phyloP scores from a whole-genome alignment of 2,113 vertebrate species.

The Halcyon senegalensis region DNA sequence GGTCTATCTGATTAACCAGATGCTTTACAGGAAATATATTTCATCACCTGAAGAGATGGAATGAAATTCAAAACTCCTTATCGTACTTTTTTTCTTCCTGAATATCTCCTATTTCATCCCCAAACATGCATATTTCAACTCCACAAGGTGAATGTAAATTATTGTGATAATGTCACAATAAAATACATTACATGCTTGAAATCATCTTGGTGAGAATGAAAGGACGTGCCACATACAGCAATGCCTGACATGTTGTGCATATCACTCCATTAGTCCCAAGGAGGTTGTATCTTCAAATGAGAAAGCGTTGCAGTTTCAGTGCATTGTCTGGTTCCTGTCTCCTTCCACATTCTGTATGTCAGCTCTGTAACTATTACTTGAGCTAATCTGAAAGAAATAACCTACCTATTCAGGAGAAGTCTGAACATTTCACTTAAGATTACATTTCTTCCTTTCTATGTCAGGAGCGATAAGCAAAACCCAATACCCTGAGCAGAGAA shows the following conservation, averaged over 20 bases:
- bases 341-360: constrained; percentile 12
- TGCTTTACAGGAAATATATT: background rate
- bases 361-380: constrained; percentile 41
- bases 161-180: background rate
- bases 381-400: constrained; percentile 62
- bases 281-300: background rate
- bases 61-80: background rate
- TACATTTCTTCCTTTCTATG: constrained; percentile 61
- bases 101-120: background rate
- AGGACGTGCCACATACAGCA: background rate
- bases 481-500: constrained; percentile 61
- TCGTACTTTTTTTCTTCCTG: background rate
- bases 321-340: constrained; percentile 36
- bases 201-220: constrained; percentile 4
- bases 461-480: constrained; percentile 69
- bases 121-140: background rate
- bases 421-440: constrained; percentile 67
- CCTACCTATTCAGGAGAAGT: constrained; percentile 38
- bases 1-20: background rate
- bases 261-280: background rate
- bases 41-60: background rate
- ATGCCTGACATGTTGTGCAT: background rate
- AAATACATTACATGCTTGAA: background rate
- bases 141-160: background rate
- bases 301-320: background rate